Evolutionary conservation across 2,797 vertebrate species (phyloP).

Genomic region (Alosa sapidissima): DNA sequence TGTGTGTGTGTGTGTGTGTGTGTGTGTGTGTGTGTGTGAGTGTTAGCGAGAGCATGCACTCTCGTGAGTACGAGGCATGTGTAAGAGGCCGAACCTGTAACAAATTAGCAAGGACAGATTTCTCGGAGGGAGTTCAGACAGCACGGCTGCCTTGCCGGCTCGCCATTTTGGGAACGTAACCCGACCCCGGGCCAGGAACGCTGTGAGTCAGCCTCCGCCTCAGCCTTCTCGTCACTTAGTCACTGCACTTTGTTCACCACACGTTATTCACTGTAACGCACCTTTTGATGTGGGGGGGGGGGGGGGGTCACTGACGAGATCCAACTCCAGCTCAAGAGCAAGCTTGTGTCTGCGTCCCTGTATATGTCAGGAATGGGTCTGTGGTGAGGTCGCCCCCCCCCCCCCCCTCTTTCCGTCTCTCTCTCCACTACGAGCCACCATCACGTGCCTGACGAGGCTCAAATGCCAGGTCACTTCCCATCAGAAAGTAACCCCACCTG

Average conservation of each 20-base stretch:
- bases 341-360: not conserved
- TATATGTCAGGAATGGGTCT: not conserved
- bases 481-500: constrained; percentile 63
- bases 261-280: not conserved
- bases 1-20: not conserved
- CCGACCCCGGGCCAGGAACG: constrained; percentile 9
- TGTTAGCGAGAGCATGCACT: not conserved
- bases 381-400: not conserved
- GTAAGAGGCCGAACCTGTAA: constrained; percentile 41
- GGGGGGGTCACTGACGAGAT: not conserved
- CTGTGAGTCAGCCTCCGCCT: constrained; percentile 22
- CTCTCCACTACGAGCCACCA: constrained; percentile 14
- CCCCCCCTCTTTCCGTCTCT: no score
- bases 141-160: constrained; percentile 2
- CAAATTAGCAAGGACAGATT: constrained; percentile 54
- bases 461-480: constrained; percentile 58
- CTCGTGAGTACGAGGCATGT: not conserved
- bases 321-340: not conserved
- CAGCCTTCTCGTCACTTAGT: constrained; percentile 14
- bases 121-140: constrained; percentile 48
- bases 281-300: no score
- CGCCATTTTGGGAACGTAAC: constrained; percentile 34
- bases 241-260: not conserved
- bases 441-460: constrained; percentile 54
- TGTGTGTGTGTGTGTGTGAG: not conserved